Base-by-base conservation (phyloP, 2,113 vertebrate species). In the Corythaixoides concolor region DNA sequence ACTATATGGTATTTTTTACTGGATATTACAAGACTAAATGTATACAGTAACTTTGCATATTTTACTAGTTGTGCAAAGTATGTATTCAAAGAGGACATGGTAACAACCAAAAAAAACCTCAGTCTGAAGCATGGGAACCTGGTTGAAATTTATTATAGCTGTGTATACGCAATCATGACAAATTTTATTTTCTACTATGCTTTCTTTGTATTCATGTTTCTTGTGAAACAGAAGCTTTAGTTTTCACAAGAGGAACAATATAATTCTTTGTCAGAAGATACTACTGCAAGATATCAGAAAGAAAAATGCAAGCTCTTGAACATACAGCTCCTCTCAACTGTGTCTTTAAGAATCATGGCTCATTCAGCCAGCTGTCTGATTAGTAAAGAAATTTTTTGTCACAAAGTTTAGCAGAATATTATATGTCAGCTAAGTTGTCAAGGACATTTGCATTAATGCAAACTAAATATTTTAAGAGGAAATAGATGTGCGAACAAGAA, bases 401-500 rank as follows among this genome's bases (percentile, higher is more conserved):
- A 66, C 69, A 91, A 89, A 95, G 79, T 89, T 69, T 32, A 72
- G 72, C 64, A 94, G 91, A 85, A 53, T 93, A 32, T 87, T 74
- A 32, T 14, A n/a, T 63, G 47, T 86, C 72, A 74, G 73, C 82
- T 45, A 60, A 49, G 35, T 73, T 96, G 84, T 88, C 90, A 95
- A 68, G 52, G 90, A 96, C 93, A 69, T 90, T 73, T 70, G 8
- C 80, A 60, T 95, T 68, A 95, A 96, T 96, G 78, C 79, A 87
- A 60, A 63, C 66, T 43, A 96, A 96, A 45, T 92, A 78, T 76
- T 95, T 97, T 79, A 86, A 85, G 81, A 59, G 41, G 37, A 82
- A 88, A 83, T 35, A 10, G 18, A 89, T 92, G 81, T 78, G 52
- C 72, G 97, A 85, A 97, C 67, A 84, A 93, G 47, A 69, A 76